phyloP scores from a whole-genome alignment of 2,797 vertebrate genomes.

The Poeciliopsis paucimaculata region DNA sequence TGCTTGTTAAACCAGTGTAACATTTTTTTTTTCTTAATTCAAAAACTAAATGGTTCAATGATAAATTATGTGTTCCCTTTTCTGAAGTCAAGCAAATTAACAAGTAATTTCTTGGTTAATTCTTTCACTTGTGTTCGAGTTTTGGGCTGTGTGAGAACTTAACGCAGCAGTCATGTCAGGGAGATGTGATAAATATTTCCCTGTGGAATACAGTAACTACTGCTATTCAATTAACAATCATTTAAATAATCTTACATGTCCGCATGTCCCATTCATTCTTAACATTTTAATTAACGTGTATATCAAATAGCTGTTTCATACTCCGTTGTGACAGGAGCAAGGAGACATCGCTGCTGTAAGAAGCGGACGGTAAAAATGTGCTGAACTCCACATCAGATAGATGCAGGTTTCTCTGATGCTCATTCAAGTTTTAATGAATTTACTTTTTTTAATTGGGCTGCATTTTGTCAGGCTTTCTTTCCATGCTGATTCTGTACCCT shows the following conservation, averaged over 20 bases:
- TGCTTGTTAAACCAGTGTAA: background rate
- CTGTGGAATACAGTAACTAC: slow-evolving; percentile 34
- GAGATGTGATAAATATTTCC: slow-evolving; percentile 40
- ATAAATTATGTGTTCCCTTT: slow-evolving; percentile 21
- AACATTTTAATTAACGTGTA: slow-evolving; percentile 61
- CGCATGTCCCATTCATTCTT: slow-evolving; percentile 30
- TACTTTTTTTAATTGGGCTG: slow-evolving; percentile 70
- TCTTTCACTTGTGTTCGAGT: slow-evolving; percentile 28
- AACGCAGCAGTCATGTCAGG: slow-evolving; percentile 21
- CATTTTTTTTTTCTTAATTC: slow-evolving; percentile 3
- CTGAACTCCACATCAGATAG: slow-evolving; percentile 69
- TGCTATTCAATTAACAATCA: slow-evolving; percentile 31
- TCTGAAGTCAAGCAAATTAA: slow-evolving; percentile 6
- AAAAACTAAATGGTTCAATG: slow-evolving; percentile 15
- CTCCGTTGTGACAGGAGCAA: slow-evolving; percentile 39
- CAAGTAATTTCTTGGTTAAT: slow-evolving; percentile 27
- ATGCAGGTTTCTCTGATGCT: slow-evolving; percentile 60
- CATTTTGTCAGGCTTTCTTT: slow-evolving; percentile 68
- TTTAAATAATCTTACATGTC: slow-evolving; percentile 40
- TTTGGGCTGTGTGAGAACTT: background rate
- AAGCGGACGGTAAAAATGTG: slow-evolving; percentile 20
- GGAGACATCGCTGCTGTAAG: slow-evolving; percentile 34
- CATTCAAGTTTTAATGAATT: slow-evolving; percentile 73
- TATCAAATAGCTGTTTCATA: slow-evolving; percentile 48
- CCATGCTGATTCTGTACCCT: slow-evolving; percentile 41